Evolutionary conservation across 2,888 invertebrate species (phyloP), one percentile per base, ranked within the genome.

Genomic region (Spodoptera picta): DNA sequence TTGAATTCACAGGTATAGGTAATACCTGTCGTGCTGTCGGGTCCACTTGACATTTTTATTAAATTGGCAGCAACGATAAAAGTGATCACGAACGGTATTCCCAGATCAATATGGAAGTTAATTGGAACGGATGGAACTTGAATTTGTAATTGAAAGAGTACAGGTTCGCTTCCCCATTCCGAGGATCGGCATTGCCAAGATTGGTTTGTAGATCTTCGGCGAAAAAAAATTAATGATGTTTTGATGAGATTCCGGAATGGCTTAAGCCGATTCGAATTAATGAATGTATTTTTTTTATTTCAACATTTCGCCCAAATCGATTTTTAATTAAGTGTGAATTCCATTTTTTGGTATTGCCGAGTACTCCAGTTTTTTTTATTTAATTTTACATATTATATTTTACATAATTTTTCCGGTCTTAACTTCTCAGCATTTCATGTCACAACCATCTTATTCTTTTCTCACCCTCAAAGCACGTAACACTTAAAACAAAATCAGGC

Each of bases 121-220:
- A 92, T 92, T 92, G 91, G 89, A 88, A 85, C 79, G 84, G 88
- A 90, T 88, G 89, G 85, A 80, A 86, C 88, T 90, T 88, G 90
- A 90, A 90, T 91, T 87, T 85, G 87, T 90, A 90, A 92, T 90
- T 90, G 89, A 88, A 89, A 89, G 90, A 89, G 90, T 88, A 89
- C 86, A 85, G 86, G 84, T 86, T 84, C 77, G 79, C 77, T 80
- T 81, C 80, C 77, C 69, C 63, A 70, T 71, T 80, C 83, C 73
- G 73, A 85, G 82, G 79, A 83, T 76, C 77, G 73, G 71, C 74
- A 82, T 81, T 84, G 74, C 72, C 71, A 73, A 79, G 83, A 81
- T 81, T 75, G 74, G 69, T 80, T 68, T 45, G 51, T 54, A 69
- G 61, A 73, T 64, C 54, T 45, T 63, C 12, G 48, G 52, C 55